Evolutionary conservation across 2,888 invertebrate species (phyloP), one percentile per base, ranked within the genome.

Genomic region (Linnaemya tessellans): DNA sequence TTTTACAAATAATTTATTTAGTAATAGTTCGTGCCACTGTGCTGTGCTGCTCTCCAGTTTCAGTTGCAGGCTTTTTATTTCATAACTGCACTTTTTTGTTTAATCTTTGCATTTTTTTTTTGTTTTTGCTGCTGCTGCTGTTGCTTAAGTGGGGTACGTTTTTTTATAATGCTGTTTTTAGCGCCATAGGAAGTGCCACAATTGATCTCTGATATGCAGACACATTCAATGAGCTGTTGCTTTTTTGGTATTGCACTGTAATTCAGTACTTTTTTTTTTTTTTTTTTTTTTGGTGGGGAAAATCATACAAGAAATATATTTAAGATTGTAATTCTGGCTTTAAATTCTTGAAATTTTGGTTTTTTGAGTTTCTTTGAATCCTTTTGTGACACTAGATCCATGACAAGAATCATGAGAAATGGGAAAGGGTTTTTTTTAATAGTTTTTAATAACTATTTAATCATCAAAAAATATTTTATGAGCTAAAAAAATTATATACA

Each of bases 31-130:
- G 0, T 8, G 9, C 35, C 60, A 60, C 38, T 60, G 60, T 60
- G 35, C 60, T 5, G 25, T 60, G 22, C 20, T 64, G 49, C 43
- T 54, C 13, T 35, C 30, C 51, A 30, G 54, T 56, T 80, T 74
- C 62, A 43, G 25, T 49, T 68, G 62, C 43, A 85, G 74, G 83
- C 87, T 86, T 90, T 86, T 87, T 87, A 87, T 87, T 87, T 88
- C 86, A 86, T 88, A 88, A 86, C 58, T 54, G 67, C 62, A 71
- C 85, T 78, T 86, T 64, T 77, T 83, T 87, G 62, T 80, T 80
- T 64, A 49, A 62, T 60, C 43, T 68, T 73, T 22, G 35, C 41
- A 51, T 18, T 38, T 74, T 86, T 74, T 46, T 49, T 30, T 5
- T 30, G 2, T 30, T 30, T 30, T 30, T 30, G 30, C 30, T 65